These are phyloP conservation scores for Megalurothrips usitatus DNA, from an alignment of 2,888 invertebrate genomes.

Conservation along the genomic window DNA sequence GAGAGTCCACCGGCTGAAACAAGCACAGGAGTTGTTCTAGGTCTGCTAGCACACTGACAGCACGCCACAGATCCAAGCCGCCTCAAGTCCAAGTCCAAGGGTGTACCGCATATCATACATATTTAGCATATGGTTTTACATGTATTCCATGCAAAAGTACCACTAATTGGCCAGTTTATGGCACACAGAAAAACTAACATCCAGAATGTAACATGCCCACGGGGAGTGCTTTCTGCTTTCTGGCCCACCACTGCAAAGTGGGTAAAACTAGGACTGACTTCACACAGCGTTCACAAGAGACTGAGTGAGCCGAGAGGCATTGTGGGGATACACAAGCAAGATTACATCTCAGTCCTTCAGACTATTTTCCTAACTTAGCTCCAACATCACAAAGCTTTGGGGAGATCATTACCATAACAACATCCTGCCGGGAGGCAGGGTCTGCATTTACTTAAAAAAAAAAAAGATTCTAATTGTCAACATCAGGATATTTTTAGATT, in stretches of 20 bases:
- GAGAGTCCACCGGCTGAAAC: slow-evolving; percentile 70
- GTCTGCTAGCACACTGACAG: neutral
- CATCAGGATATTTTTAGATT: neutral
- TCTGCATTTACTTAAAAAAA: neutral
- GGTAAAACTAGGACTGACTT: neutral
- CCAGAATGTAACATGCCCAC: neutral
- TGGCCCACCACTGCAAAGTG: neutral
- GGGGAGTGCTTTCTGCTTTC: neutral
- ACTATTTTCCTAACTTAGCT: slow-evolving; percentile 18
- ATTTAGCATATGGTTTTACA: neutral
- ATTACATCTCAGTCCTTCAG: neutral
- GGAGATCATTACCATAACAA: neutral
- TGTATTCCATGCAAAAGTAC: neutral
- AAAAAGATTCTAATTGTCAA: neutral
- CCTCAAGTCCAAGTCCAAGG: neutral
- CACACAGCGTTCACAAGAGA: neutral
- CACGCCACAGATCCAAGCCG: neutral
- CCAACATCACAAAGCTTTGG: neutral
- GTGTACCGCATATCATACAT: slow-evolving; percentile 3
- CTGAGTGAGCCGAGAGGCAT: neutral
- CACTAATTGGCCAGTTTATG: neutral
- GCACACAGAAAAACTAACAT: neutral
- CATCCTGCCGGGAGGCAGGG: neutral
- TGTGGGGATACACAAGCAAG: neutral
- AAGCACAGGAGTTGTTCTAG: slow-evolving; percentile 35